Percentiles rank a stretch among this genome's conserved stretches.
These are phyloP conservation scores for Drosophila pachea DNA, from an alignment of 1,140 invertebrate species.

Conservation along the genomic window DNA sequence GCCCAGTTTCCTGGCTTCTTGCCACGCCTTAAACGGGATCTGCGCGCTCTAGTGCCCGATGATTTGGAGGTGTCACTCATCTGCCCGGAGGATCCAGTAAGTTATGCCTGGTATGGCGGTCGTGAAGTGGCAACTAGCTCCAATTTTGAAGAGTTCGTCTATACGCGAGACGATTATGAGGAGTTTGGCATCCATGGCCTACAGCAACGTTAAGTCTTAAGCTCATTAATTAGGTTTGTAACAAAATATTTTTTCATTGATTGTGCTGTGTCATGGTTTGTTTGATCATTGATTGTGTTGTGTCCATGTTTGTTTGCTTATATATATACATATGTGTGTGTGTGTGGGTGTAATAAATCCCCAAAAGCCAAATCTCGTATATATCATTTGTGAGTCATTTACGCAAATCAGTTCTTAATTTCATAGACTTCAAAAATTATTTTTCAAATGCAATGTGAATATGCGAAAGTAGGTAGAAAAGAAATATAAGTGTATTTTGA, in stretches of 20 bases:
- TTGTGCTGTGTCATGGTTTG: neutral
- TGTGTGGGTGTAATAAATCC: neutral
- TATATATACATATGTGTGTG: neutral
- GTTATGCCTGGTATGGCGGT: constrained; percentile 94
- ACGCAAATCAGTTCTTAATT: too few species aligned
- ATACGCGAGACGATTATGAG: constrained; percentile 93
- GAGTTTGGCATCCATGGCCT: constrained; percentile 85
- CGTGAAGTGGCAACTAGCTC: constrained; percentile 86
- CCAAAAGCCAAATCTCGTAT: too few species aligned
- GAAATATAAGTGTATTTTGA: too few species aligned
- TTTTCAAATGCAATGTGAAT: too few species aligned
- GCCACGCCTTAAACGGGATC: constrained; percentile 89
- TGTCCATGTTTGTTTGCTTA: neutral
- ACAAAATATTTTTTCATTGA: constrained; percentile 1
- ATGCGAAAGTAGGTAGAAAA: too few species aligned
- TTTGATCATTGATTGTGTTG: too few species aligned
- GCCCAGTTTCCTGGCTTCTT: constrained; percentile 90
- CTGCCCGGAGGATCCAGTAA: constrained; percentile 87
- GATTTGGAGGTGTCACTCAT: constrained; percentile 87
- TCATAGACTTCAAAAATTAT: too few species aligned
- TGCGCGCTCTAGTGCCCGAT: constrained; percentile 87
- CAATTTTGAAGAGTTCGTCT: constrained; percentile 85
- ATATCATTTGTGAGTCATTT: too few species aligned
- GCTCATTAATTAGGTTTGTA: constrained; percentile 7
- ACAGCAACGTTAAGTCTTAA: constrained; percentile 33